phyloP scores from a whole-genome alignment of 2,797 vertebrate species.

The Sternotherus odoratus region DNA sequence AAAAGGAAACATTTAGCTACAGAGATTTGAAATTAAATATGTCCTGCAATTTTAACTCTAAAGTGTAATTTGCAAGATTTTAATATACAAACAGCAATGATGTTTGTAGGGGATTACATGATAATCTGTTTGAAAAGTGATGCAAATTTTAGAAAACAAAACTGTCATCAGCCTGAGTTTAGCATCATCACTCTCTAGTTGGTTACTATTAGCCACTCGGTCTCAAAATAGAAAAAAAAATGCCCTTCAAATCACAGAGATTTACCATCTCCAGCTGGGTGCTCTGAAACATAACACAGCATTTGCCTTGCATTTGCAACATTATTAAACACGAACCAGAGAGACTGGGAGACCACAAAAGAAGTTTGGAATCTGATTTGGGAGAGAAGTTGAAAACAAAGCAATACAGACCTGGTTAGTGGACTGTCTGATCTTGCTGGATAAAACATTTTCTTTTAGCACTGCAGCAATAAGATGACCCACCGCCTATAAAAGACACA shows the following conservation, averaged over 20 bases:
- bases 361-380: fast-evolving
- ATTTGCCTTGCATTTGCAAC: background rate
- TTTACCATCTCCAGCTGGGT: fast-evolving
- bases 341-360: background rate
- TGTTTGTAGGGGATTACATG: background rate
- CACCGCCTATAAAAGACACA: slow-evolving; percentile 84
- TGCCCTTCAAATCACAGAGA: background rate
- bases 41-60: slow-evolving; percentile 22
- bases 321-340: background rate
- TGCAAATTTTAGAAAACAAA: background rate
- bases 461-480: slow-evolving; percentile 89
- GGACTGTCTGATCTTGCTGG: slow-evolving; percentile 84
- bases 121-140: background rate
- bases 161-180: background rate
- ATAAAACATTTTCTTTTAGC: slow-evolving; percentile 89
- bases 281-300: background rate
- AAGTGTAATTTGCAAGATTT: background rate
- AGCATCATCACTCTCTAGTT: background rate
- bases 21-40: slow-evolving; percentile 11
- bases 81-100: background rate
- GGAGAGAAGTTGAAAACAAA: background rate
- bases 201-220: background rate
- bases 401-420: slow-evolving; percentile 85
- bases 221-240: background rate
- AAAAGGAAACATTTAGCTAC: slow-evolving; percentile 50